Base-by-base conservation (phyloP, 1,140 invertebrate genomes). In the Conus ventricosus region DNA sequence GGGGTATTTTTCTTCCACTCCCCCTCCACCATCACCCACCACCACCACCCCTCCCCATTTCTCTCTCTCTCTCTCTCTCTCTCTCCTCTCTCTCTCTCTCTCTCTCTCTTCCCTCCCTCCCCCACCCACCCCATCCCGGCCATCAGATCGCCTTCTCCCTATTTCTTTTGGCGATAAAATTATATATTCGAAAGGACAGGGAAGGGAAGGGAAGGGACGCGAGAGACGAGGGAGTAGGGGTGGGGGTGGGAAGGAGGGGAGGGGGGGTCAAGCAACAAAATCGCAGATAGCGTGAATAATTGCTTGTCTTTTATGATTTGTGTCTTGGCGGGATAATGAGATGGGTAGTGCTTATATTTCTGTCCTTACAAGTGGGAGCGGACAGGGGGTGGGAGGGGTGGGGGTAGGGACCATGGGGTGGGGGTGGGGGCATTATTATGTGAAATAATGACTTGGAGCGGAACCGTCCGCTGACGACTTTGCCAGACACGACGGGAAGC, bases 331-430 rank as follows among this genome's bases (percentile, higher is more conserved):
- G 81, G 82, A 82, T 87, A 89, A 87, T 87, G 87, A 87, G 63
- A 84, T 76, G 86, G 89, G 67, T 87, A 84, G 54, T 87, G 89
- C 87, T 89, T 87, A 84, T 87, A 87, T 89, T 89, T 89, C 86
- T 87, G 87, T 88, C 71, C 87, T 89, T 89, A 89, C 89, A 54
- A 23, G 67, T 13, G 60, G 60, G 17, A 63, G 60, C 10, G 17
- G 60, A 63, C 0, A 39, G 39, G 39, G 39, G 0, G 60, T 0
- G 17, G 60, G 17, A 4, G 60, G 39, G 39, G 39, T 0, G 39
- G 39, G 17, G 17, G 60, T 63, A 63, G 60, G 10, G 60, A 20
- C 4, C 11, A 63, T 63, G 60, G 17, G 10, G 60, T 63, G 60
- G 17, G 10, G 60, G 10, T 63, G 60, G 60, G 60, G 60, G 60